These are phyloP conservation scores for Rhinoptilus africanus DNA, from an alignment of 2,113 vertebrate genomes.

Conservation along the genomic window DNA sequence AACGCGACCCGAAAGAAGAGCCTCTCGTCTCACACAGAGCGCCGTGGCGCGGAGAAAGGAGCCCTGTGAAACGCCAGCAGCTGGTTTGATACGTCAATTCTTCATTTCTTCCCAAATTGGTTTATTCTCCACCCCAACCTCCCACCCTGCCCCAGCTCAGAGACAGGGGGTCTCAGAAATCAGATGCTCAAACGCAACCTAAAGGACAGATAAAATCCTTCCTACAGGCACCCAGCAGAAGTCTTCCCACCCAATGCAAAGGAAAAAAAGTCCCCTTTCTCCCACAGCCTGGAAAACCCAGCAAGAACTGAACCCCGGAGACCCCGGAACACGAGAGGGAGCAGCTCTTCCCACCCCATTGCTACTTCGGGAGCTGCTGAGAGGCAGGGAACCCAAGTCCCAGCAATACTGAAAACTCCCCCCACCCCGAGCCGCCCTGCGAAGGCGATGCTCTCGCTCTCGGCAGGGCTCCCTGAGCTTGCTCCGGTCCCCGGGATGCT, in stretches of 20 bases:
- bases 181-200: neutral
- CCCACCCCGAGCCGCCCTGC: rapidly evolving
- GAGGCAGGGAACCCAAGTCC: neutral
- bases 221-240: neutral
- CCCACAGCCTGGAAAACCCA: neutral
- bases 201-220: neutral
- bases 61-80: neutral
- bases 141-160: neutral
- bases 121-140: neutral
- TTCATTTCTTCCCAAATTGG: neutral
- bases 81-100: neutral
- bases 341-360: rapidly evolving
- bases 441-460: neutral
- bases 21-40: neutral
- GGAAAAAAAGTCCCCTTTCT: neutral
- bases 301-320: neutral
- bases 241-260: neutral
- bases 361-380: neutral
- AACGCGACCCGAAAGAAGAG: neutral
- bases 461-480: neutral
- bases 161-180: neutral
- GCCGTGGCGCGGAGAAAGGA: neutral
- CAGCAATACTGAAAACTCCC: neutral
- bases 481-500: neutral
- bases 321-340: rapidly evolving